These are phyloP conservation scores for Oncorhynchus keta DNA, from an alignment of 2,113 vertebrate genomes.

Conservation along the genomic window DNA sequence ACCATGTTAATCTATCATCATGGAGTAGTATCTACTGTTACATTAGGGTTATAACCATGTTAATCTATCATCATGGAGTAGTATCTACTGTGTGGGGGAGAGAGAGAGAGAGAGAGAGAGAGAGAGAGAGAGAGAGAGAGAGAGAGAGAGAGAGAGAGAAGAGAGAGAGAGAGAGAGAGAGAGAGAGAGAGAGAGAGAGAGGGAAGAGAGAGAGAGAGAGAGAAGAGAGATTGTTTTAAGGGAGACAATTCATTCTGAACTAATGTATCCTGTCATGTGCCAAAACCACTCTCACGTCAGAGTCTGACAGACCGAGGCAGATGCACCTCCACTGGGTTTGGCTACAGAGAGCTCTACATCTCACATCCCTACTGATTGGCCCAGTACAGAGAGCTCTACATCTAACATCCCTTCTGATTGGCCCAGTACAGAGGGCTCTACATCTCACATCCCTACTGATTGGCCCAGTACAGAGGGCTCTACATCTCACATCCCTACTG, in stretches of 20 bases:
- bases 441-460: no score
- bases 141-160: background rate
- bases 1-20: no score
- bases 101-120: no score
- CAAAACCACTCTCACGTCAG: background rate
- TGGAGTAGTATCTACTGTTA: no score
- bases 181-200: no score
- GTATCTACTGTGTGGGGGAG: background rate
- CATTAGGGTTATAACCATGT: no score
- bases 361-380: background rate
- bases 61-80: no score
- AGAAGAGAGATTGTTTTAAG: background rate
- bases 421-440: background rate
- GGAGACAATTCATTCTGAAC: background rate
- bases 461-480: no score
- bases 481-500: no score
- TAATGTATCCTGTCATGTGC: conserved; percentile 1
- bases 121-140: no score
- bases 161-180: background rate
- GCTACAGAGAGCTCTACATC: background rate
- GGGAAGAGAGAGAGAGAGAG: no score
- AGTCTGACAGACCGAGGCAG: background rate
- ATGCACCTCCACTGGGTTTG: background rate
- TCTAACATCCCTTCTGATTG: no score
- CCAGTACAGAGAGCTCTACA: background rate